Evolutionary conservation across 2,113 vertebrate genomes (phyloP).

Genomic region (Colinus virginianus): DNA sequence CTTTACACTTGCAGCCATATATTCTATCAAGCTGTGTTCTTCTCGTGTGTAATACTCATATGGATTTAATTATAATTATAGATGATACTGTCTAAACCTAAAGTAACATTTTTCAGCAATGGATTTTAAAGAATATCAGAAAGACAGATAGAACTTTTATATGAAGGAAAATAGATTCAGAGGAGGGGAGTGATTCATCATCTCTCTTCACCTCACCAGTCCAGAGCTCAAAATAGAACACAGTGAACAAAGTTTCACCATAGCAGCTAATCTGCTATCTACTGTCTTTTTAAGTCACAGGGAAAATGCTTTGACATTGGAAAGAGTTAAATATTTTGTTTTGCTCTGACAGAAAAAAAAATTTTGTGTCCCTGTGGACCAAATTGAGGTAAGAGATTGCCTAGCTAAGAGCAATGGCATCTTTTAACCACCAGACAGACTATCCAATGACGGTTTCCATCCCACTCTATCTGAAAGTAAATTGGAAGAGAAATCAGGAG

Average conservation of each 20-base stretch:
- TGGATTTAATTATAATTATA: constrained; percentile 40
- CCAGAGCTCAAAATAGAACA: neutral
- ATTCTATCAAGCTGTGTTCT: neutral
- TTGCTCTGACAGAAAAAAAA: neutral
- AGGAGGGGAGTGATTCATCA: neutral
- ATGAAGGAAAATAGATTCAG: neutral
- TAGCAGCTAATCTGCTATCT: neutral
- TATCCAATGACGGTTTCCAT: neutral
- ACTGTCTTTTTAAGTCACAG: neutral
- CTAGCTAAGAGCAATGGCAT: neutral
- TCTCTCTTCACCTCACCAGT: neutral
- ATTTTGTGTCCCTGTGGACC: neutral
- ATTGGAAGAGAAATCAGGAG: neutral
- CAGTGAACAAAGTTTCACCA: neutral
- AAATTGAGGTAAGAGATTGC: neutral
- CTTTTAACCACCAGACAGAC: neutral
- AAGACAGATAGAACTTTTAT: neutral
- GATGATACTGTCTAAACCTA: neutral
- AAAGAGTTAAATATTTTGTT: neutral
- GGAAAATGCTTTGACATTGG: neutral
- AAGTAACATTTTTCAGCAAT: neutral
- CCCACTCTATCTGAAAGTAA: neutral
- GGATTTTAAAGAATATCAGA: neutral
- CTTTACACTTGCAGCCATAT: neutral
- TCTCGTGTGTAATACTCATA: rapidly evolving